Percentiles rank a stretch among this genome's conserved stretches.
phyloP scores from a whole-genome alignment of 2,797 vertebrate species.

The Adelosebastes latens region DNA sequence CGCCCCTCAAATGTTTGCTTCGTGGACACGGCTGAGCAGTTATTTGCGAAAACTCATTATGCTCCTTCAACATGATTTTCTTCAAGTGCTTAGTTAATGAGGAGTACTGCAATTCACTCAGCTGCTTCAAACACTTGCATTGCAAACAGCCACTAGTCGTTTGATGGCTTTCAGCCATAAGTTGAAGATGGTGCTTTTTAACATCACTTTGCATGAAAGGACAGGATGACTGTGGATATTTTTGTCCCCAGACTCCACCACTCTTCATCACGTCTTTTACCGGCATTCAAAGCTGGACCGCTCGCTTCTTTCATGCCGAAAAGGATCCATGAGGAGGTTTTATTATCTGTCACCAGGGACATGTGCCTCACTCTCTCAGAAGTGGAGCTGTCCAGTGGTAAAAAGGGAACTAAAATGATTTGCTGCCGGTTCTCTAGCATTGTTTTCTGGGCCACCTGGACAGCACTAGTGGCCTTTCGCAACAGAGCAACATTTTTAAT shows the following conservation, averaged over 20 bases:
- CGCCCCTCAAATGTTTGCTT: neutral
- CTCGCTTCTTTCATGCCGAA: neutral
- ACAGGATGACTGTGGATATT: neutral
- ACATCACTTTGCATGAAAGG: conserved; percentile 3
- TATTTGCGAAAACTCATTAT: conserved; percentile 32
- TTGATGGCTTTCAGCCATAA: neutral
- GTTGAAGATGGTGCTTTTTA: neutral
- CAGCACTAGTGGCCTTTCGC: neutral
- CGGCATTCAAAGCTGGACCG: neutral
- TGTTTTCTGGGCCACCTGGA: neutral
- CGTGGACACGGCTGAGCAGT: conserved; percentile 6
- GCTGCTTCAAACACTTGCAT: conserved; percentile 5
- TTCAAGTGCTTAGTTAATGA: conserved; percentile 15
- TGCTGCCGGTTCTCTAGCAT: neutral
- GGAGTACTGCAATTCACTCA: conserved; percentile 4
- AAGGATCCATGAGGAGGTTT: neutral
- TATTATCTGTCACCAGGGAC: conserved; percentile 4
- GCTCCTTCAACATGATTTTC: conserved; percentile 15
- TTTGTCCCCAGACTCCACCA: conserved; percentile 1
- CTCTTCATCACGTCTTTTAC: neutral
- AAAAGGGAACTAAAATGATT: neutral
- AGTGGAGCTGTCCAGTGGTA: neutral
- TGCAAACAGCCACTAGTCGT: conserved; percentile 6
- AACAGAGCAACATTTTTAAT: neutral
- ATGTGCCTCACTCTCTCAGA: neutral